Conservation (phyloP, 2,888 invertebrate genomes). For the Tanypteryx hageni region DNA sequence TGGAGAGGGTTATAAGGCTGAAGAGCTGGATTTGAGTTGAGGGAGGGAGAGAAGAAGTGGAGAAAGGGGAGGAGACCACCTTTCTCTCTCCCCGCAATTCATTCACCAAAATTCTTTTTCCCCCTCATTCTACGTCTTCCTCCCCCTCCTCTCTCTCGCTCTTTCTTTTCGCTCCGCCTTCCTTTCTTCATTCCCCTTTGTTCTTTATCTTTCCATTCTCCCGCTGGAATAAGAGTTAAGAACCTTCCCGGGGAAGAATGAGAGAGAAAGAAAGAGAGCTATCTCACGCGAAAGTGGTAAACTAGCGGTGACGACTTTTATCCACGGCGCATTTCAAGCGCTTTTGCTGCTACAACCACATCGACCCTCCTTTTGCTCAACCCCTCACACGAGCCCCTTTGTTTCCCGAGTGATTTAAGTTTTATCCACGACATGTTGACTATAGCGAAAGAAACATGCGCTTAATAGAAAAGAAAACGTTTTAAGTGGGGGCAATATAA, state of each 20-base stretch:
- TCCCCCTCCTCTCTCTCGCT: background rate
- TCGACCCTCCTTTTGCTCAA: background rate
- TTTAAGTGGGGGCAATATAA: too few species aligned
- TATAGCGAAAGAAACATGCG: background rate
- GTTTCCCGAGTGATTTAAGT: conserved; percentile 26
- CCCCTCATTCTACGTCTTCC: background rate
- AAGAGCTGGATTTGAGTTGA: background rate
- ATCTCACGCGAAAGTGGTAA: background rate
- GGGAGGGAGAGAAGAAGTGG: background rate
- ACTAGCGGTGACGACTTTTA: conserved; percentile 12
- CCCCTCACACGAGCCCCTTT: background rate
- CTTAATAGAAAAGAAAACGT: too few species aligned
- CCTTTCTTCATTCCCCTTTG: background rate
- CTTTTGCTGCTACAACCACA: conserved; percentile 13
- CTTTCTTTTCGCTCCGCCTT: background rate
- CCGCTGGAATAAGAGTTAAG: background rate
- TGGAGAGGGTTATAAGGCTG: too few species aligned
- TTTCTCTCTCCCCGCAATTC: background rate
- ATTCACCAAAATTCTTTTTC: too few species aligned
- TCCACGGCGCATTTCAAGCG: conserved; percentile 13
- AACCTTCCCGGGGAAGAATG: background rate
- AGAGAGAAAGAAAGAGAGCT: background rate
- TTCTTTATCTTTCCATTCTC: background rate
- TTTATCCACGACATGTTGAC: background rate
- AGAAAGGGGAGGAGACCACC: background rate